A percentile compares a stretch with the other conserved stretches of the same genome.
phyloP scores from a whole-genome alignment of 2,888 invertebrate genomes.

The Agrochola litura region DNA sequence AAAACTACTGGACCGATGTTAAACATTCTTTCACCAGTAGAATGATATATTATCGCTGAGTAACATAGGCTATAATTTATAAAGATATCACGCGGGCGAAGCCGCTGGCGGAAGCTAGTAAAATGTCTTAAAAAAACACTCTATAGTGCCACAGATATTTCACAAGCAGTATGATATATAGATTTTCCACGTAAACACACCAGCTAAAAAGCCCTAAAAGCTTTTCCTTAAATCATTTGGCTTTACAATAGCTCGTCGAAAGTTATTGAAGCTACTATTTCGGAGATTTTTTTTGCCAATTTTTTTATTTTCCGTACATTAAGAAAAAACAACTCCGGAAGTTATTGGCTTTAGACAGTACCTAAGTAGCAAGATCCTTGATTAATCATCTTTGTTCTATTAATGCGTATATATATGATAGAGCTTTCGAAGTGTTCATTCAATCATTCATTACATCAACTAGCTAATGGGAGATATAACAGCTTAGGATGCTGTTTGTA shows the following conservation, averaged over 20 bases:
- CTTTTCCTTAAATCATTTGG: neutral
- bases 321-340: neutral
- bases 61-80: no score
- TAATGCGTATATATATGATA: neutral
- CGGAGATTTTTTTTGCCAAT: neutral
- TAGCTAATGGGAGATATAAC: constrained; percentile 45
- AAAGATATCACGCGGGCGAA: no score
- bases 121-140: neutral
- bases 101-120: neutral
- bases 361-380: neutral
- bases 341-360: neutral
- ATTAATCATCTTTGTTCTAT: neutral
- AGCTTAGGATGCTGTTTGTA: constrained; percentile 28
- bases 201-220: neutral
- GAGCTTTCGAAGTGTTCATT: constrained; percentile 3
- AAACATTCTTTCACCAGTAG: no score
- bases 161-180: neutral
- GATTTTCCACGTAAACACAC: neutral
- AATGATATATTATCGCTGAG: no score
- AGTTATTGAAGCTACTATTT: neutral
- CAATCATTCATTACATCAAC: constrained; percentile 21
- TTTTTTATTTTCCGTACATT: neutral
- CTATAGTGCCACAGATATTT: neutral
- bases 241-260: neutral
- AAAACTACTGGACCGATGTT: no score